Conservation (phyloP, 2,113 vertebrate species). For the Cichladusa arquata region DNA sequence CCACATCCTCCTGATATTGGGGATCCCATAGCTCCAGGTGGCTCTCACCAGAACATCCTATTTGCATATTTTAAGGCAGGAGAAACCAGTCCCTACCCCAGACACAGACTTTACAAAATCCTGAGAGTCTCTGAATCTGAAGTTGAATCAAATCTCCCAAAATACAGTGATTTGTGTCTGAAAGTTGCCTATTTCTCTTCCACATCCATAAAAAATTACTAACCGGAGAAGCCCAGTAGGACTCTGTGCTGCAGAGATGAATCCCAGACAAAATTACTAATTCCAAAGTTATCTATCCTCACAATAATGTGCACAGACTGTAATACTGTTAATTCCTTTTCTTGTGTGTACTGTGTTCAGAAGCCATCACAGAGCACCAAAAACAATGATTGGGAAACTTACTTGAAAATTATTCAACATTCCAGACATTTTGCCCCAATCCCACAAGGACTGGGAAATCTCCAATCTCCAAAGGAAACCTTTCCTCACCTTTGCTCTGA, state of each 20-base stretch:
- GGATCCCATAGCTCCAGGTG: neutral
- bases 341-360: neutral
- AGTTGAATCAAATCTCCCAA: neutral
- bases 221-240: neutral
- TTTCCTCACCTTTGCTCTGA: neutral
- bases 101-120: neutral
- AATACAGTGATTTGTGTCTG: neutral
- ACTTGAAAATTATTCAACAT: neutral
- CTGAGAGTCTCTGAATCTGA: neutral
- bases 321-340: neutral
- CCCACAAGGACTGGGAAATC: neutral
- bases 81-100: neutral
- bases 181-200: neutral
- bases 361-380: neutral
- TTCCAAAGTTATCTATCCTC: neutral
- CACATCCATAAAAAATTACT: neutral
- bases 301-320: neutral
- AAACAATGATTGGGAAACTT: neutral
- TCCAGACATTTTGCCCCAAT: neutral
- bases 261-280: neutral
- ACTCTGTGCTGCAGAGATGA: neutral
- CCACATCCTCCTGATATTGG: rapidly evolving
- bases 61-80: neutral
- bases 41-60: neutral
- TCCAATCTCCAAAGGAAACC: neutral